Evolutionary conservation across 2,888 invertebrate species (phyloP).

Genomic region (Octodonta nipae): DNA sequence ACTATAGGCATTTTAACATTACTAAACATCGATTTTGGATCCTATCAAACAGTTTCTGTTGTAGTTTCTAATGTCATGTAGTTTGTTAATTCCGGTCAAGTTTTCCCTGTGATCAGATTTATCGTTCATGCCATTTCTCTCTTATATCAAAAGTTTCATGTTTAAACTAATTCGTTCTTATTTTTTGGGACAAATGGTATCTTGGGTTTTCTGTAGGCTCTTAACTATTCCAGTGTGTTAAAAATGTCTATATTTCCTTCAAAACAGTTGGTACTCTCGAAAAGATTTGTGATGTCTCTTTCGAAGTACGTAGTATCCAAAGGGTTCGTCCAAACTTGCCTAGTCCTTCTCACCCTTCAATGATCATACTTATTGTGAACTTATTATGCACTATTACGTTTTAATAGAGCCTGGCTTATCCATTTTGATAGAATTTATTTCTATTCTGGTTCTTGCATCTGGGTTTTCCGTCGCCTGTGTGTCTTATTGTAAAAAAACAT

Average conservation of each 20-base stretch:
- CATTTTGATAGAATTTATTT: too few relatives aligned
- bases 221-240: too few relatives aligned
- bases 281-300: too few relatives aligned
- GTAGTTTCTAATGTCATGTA: background rate
- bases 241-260: background rate
- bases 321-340: conserved; percentile 1
- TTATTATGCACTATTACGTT: background rate
- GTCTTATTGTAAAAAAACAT: background rate
- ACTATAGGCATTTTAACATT: too few relatives aligned
- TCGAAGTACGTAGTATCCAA: too few relatives aligned
- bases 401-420: background rate
- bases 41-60: background rate
- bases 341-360: conserved; percentile 1
- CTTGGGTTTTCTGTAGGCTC: too few relatives aligned
- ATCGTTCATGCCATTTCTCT: conserved; percentile 1
- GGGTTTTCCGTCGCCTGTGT: background rate
- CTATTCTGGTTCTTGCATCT: background rate
- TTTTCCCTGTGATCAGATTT: conserved; percentile 1
- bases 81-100: background rate
- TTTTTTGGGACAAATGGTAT: too few relatives aligned
- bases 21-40: background rate
- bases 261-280: too few relatives aligned
- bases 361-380: conserved; percentile 1
- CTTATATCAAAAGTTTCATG: background rate
- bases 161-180: too few relatives aligned